A percentile compares a stretch with the other conserved stretches of the same genome.
Conservation (phyloP, 2,888 invertebrate genomes). For the Thymelicus acteon region DNA sequence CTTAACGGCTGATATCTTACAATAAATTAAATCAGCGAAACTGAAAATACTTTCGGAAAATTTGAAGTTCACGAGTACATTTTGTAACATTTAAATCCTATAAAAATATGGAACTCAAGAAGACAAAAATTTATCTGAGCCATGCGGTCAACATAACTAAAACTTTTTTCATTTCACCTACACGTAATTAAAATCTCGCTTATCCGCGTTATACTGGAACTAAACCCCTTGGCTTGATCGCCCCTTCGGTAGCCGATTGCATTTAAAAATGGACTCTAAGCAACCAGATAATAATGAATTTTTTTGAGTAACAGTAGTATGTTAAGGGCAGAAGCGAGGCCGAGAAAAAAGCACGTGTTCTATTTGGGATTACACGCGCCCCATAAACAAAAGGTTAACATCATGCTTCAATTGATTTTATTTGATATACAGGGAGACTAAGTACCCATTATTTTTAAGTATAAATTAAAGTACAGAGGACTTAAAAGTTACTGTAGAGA, state of each 20-base stretch:
- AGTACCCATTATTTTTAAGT: conserved; percentile 26
- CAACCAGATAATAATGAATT: conserved; percentile 41
- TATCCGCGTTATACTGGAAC: conserved; percentile 77
- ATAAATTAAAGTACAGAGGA: background rate
- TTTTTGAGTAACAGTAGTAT: conserved; percentile 43
- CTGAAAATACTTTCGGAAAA: too few relatives aligned
- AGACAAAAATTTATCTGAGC: conserved; percentile 15
- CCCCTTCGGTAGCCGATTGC: conserved; percentile 51
- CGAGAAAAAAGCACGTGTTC: conserved; percentile 84
- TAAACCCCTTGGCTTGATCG: conserved; percentile 69
- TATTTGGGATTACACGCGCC: conserved; percentile 81
- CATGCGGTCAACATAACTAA: conserved; percentile 44
- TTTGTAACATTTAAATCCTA: background rate
- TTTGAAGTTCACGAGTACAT: too few relatives aligned
- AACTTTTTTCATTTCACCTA: conserved; percentile 60
- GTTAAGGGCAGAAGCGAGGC: conserved; percentile 58
- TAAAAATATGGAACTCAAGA: background rate
- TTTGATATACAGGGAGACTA: conserved; percentile 36
- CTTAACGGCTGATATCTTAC: too few relatives aligned
- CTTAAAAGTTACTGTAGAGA: too few relatives aligned
- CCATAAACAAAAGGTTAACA: conserved; percentile 79
- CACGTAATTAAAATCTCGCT: conserved; percentile 79
- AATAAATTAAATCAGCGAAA: too few relatives aligned
- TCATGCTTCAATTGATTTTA: conserved; percentile 61
- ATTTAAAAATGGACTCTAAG: conserved; percentile 49